Conservation (phyloP, 2,797 vertebrate species). For the Pachyuromys duprasi region DNA sequence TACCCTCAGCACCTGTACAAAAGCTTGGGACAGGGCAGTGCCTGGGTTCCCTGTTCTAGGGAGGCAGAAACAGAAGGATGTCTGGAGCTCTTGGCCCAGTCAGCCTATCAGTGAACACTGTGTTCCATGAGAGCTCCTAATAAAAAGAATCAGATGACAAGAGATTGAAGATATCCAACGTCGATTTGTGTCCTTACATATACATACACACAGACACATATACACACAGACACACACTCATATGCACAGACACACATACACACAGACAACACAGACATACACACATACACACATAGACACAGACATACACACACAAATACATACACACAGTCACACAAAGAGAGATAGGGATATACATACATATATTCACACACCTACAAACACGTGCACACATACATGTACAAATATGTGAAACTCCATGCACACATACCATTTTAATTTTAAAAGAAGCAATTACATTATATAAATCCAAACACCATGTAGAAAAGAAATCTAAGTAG, state of each 20-base stretch:
- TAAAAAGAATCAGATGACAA: not conserved
- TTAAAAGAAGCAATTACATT: constrained; percentile 58
- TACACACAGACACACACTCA: not conserved
- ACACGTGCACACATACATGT: not conserved
- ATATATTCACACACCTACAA: not conserved
- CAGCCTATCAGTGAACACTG: not conserved
- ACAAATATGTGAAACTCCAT: not conserved
- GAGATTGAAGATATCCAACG: not conserved
- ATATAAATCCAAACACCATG: not conserved
- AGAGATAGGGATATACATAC: no score
- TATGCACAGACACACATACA: no score
- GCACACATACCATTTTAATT: constrained; percentile 28
- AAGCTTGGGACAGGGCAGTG: no score
- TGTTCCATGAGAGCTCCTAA: not conserved
- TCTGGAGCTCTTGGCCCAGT: not conserved
- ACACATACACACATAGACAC: not conserved
- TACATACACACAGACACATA: not conserved
- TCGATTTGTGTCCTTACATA: not conserved
- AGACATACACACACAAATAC: not conserved
- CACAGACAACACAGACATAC: no score
- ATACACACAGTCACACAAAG: not conserved
- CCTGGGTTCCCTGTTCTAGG: not conserved
- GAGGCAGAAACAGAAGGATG: not conserved
- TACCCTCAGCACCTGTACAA: not conserved
- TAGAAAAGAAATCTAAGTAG: constrained; percentile 18